Base-by-base conservation (phyloP, 2,797 vertebrate genomes). In the Chromis chromis region DNA sequence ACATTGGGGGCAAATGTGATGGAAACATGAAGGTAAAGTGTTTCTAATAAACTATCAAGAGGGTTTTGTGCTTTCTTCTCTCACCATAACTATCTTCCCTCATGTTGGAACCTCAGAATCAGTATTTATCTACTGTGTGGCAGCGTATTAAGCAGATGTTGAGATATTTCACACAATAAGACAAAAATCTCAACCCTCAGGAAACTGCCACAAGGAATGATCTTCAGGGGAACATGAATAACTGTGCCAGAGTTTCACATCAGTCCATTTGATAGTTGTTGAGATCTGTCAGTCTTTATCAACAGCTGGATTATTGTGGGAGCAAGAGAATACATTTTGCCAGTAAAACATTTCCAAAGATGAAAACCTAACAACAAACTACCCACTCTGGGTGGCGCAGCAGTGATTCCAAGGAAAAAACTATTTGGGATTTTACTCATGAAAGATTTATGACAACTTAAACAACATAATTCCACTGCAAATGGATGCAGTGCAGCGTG, bases 381-480 rank as follows among this genome's bases (percentile, higher is more conserved):
- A 11, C 1, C 12, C 7, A n/a, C 6, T 46, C 4, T 36, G 17
- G 4, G 19, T 27, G 11, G 39, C 28, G 6, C 27, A 44, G 46
- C 11, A 60, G 53, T 53, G 36, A 79, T 33, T 5, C 22, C 21
- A 14, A 31, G 1, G n/a, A 55, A 33, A 68, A 64, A 65, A 48
- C 28, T 17, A 24, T 48, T 19, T 36, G 21, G 14, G 14, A 36
- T 61, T 46, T 63, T 4, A 3, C 44, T 42, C 6, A 4, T 60
- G 31, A 16, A 39, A 40, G 1, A 48, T 56, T 56, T 64, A 52
- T 52, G n/a, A 24, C 17, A 46, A 36, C 12, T 21, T 16, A 6
- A 61, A 16, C 48, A 66, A 73, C 61, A 74, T 64, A 59, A 75
- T 48, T 63, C 6, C 49, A 25, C 44, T 56, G 67, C 33, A 44